Percentiles rank a stretch among this genome's conserved stretches.
Evolutionary conservation across 2,113 vertebrate species (phyloP).

Genomic region (Ophiodon elongatus): DNA sequence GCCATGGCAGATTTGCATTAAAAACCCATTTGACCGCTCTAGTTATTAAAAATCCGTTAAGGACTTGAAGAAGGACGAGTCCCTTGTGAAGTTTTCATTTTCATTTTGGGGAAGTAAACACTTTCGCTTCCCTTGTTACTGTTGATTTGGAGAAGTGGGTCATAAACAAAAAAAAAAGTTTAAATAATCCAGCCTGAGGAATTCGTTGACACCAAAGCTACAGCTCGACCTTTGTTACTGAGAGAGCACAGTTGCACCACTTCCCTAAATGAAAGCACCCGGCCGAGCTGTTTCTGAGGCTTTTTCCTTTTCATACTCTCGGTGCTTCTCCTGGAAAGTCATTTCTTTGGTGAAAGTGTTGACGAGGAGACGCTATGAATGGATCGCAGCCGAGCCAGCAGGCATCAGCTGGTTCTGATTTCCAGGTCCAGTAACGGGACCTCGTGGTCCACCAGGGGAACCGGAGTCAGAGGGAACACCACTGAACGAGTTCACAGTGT

Average conservation of each 20-base stretch:
- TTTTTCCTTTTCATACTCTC: background rate
- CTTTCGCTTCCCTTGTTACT: background rate
- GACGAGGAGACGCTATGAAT: conserved; percentile 10
- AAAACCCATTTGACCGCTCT: background rate
- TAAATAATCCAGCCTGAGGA: too few relatives aligned
- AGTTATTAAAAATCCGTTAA: conserved; percentile 15
- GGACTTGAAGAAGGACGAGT: background rate
- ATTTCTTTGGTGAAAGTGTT: conserved; percentile 33
- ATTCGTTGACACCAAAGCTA: too few relatives aligned
- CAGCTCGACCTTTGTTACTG: too few relatives aligned
- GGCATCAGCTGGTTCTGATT: conserved; percentile 18
- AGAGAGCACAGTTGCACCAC: too few relatives aligned
- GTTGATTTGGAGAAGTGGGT: background rate
- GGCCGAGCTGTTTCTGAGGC: too few relatives aligned
- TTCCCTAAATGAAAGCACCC: too few relatives aligned
- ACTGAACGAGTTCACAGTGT: too few relatives aligned
- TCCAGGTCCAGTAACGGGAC: conserved; percentile 5
- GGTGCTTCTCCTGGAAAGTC: background rate
- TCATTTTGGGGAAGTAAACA: conserved; percentile 1
- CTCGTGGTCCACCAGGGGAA: conserved; percentile 13
- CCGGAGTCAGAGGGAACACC: background rate
- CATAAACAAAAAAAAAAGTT: background rate
- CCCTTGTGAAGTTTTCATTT: background rate
- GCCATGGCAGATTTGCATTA: conserved; percentile 1
- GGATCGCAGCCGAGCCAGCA: conserved; percentile 16